Evolutionary conservation across 2,113 vertebrate genomes (phyloP), one percentile per base, ranked within the genome.

Genomic region (Mustela nigripes): DNA sequence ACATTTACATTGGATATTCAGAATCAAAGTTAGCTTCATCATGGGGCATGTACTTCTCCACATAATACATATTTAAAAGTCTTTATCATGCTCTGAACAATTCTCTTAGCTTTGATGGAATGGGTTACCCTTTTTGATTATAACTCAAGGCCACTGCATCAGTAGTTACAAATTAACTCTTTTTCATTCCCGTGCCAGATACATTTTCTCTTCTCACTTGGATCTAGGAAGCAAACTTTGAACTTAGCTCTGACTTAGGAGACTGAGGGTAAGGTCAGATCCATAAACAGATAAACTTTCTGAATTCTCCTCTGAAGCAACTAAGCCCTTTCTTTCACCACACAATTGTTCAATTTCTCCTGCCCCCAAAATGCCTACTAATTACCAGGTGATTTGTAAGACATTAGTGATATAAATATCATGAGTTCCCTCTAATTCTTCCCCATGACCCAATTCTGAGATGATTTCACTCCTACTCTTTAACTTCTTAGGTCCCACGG

Each of bases 381-480:
- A 69, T 88, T 83, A 79, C 62, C 94, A 80, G 28, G 2, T 60
- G 69, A 92, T 78, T 80, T 96, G 4, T 4, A 96, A 96, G 53
- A 89, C 60, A 96, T 1, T 90, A 58, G 24, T 67, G 81, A 89
- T 69, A 63, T 39, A 95, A 89, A 56, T 67, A 84, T 5, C 5
- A 45, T 0, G 5, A 33, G 60, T 48, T 74, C 15, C 16, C 31
- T 4, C 21, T 69, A 84, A 39, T 53, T 86, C 15, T 0, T 73
- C 31, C 31, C 53, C 9, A 50, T 16, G 63, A 45, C 9, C 26
- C 31, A 82, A 31, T 71, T 89, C 62, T 73, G 63, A 74, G 14
- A 89, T 31, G 14, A 60, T 48, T 28, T 80, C 39, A 31, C 11
- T 81, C 18, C 1, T 56, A 81, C 3, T 16, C 53, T 91, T 82